A percentile compares a stretch with the other conserved stretches of the same genome.
Evolutionary conservation across 2,797 vertebrate species (phyloP).

Genomic region (Champsocephalus gunnari): DNA sequence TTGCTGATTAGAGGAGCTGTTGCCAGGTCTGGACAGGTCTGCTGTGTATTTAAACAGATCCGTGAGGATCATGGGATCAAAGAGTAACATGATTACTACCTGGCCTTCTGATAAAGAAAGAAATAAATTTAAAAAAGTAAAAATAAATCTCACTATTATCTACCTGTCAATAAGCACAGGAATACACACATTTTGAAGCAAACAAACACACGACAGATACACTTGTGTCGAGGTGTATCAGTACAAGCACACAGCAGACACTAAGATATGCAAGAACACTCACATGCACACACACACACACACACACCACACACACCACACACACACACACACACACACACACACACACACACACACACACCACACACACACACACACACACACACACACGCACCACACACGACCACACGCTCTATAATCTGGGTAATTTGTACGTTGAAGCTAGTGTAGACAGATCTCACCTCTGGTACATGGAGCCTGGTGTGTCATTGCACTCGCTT

Average conservation of each 20-base stretch:
- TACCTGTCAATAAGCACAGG: constrained; percentile 73
- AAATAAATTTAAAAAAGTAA: background rate
- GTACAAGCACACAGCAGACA: constrained; percentile 15
- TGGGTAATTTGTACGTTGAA: constrained; percentile 82
- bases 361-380: constrained; percentile 38
- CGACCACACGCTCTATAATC: constrained; percentile 79
- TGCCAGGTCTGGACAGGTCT: constrained; percentile 78
- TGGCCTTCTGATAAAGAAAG: constrained; percentile 79
- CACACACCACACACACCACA: no score
- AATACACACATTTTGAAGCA: constrained; percentile 44
- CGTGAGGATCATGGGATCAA: constrained; percentile 84
- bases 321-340: constrained; percentile 1
- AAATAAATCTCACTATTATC: constrained; percentile 75
- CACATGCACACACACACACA: constrained; percentile 10
- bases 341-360: constrained; percentile 6
- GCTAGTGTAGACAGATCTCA: constrained; percentile 76
- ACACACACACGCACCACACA: constrained; percentile 11
- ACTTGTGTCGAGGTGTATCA: constrained; percentile 21
- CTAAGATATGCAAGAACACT: constrained; percentile 40
- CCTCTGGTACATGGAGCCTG: constrained; percentile 64
- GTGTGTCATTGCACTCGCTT: constrained; percentile 60
- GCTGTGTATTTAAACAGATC: constrained; percentile 83
- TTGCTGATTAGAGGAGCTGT: constrained; percentile 73
- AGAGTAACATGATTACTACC: constrained; percentile 84
- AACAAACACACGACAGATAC: constrained; percentile 10